These are phyloP conservation scores for Australoheros scitulus DNA, from an alignment of 2,113 vertebrate species.

Conservation along the genomic window DNA sequence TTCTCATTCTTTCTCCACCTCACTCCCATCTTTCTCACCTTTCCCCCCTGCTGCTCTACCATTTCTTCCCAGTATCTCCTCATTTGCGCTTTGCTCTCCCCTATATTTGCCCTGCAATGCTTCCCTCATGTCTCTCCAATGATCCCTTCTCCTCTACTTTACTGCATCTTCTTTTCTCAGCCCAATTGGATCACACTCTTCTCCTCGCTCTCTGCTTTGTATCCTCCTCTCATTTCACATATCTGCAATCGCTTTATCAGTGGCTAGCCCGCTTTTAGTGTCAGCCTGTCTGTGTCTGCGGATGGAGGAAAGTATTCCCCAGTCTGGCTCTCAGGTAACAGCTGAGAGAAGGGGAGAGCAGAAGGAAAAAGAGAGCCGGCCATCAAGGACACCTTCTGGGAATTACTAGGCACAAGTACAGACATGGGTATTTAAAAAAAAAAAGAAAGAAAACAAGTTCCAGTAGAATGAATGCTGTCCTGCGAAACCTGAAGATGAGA, in stretches of 20 bases:
- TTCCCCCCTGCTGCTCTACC: conserved; percentile 31
- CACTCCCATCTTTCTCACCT: conserved; percentile 43
- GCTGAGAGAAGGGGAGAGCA: conserved; percentile 29
- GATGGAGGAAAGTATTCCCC: conserved; percentile 60
- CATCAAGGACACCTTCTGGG: conserved; percentile 62
- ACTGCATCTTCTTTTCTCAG: background rate
- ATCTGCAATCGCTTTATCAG: conserved; percentile 49
- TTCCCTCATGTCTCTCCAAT: conserved; percentile 20
- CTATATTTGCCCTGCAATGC: conserved; percentile 16
- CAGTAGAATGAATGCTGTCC: background rate
- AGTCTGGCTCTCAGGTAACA: conserved; percentile 58
- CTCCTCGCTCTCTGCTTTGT: conserved; percentile 11
- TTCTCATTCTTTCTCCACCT: conserved; percentile 24
- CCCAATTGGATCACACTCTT: conserved; percentile 30
- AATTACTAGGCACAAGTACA: conserved; percentile 8
- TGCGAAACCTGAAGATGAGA: background rate
- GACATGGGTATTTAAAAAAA: background rate
- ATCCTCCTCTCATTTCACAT: conserved; percentile 45
- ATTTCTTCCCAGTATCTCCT: conserved; percentile 33
- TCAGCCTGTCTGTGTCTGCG: conserved; percentile 49
- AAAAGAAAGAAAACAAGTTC: background rate
- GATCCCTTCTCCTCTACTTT: conserved; percentile 7
- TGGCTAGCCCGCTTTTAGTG: conserved; percentile 49
- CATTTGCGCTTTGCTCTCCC: conserved; percentile 22
- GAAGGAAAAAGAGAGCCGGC: background rate